Evolutionary conservation across 2,888 invertebrate species (phyloP), one percentile per base, ranked within the genome.

Genomic region (Platerodrilus igneus): DNA sequence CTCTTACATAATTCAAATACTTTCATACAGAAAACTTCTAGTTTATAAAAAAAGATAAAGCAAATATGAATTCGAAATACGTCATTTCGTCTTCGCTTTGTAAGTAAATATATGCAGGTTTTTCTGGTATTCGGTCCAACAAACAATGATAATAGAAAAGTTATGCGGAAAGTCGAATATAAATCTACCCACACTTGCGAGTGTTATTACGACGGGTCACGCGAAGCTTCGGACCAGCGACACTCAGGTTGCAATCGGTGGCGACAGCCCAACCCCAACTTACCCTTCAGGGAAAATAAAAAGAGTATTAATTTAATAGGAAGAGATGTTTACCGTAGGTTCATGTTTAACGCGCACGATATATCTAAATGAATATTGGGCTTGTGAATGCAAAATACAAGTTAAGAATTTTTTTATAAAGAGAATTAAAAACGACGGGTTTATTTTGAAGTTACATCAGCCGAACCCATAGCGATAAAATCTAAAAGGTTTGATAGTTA

Each of bases 81-180:
- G 40, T 48, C 46, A 42, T 46, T 41, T 37, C 40, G 47, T 44
- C 47, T 41, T 37, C 40, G 47, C 35, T 37, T 37, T 43, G 26
- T 41, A 41, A 47, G 45, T 48, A 52, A 52, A 49, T 46, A 48
- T 52, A 53, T 53, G 52, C 52, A 50, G 44, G 58, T 59, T 63
- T 62, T 59, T 62, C 59, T 58, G 56, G 55, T 55, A 52, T 58
- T 58, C 54, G 53, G 54, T 60, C 58, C 59, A 61, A 62, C 62
- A 60, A 60, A 59, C 61, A 60, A 62, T 64, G 66, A 66, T 64
- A 66, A 64, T 66, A 60, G 59, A 56, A 61, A 58, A 64, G 62
- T 64, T 64, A 66, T 64, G 62, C 57, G 54, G 53, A 53, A 43
- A 50, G 50, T 46, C 44, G 42, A 51, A 57, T 49, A 63, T 66